phyloP scores from a whole-genome alignment of 2,888 invertebrate genomes.

The Limnephilus marmoratus region DNA sequence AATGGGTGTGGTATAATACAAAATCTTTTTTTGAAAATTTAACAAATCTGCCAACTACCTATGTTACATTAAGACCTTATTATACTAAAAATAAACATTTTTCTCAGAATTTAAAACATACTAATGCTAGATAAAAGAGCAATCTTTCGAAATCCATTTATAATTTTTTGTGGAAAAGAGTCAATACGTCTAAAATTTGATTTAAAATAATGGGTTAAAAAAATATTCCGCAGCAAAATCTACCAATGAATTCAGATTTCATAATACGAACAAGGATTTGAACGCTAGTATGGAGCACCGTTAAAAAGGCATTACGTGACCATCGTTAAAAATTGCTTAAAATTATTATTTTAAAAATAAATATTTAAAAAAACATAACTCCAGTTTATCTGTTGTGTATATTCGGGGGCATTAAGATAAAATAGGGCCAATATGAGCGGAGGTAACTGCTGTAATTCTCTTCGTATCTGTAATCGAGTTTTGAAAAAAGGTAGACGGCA shows the following conservation, averaged over 20 bases:
- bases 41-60: too few relatives aligned
- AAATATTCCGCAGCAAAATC: too few relatives aligned
- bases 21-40: too few relatives aligned
- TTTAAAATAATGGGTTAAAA: too few relatives aligned
- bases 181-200: too few relatives aligned
- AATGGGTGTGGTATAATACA: too few relatives aligned
- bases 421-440: constrained; percentile 60
- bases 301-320: neutral
- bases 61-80: too few relatives aligned
- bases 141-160: too few relatives aligned
- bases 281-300: neutral
- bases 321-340: neutral
- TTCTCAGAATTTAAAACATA: too few relatives aligned
- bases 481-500: constrained; percentile 57
- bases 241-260: neutral
- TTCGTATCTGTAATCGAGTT: constrained; percentile 63
- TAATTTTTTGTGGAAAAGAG: too few relatives aligned
- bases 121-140: too few relatives aligned
- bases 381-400: constrained; percentile 48
- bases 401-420: constrained; percentile 62
- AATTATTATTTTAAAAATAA: neutral
- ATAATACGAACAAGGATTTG: neutral
- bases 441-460: constrained; percentile 48
- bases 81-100: too few relatives aligned
- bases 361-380: constrained; percentile 5